Evolutionary conservation across 2,888 invertebrate genomes (phyloP).

Genomic region (Cataglyphis altisquamis): DNA sequence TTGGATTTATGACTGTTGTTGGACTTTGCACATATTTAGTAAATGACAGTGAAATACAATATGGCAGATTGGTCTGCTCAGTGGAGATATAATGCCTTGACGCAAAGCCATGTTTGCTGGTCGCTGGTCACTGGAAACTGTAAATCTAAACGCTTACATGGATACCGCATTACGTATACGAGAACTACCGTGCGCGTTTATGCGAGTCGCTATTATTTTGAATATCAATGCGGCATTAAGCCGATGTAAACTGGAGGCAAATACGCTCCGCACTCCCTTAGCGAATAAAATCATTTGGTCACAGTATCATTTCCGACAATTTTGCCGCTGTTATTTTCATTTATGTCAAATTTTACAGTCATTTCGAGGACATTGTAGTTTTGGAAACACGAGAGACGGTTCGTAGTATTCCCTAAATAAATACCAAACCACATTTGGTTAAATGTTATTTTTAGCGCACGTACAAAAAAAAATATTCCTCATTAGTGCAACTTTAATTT

Average conservation of each 20-base stretch:
- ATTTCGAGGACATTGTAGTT: conserved; percentile 24
- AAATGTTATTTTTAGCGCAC: not conserved
- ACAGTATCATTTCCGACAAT: conserved; percentile 57
- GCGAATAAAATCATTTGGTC: conserved; percentile 66
- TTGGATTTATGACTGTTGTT: conserved; percentile 14
- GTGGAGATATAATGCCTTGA: conserved; percentile 29
- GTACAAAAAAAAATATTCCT: not conserved
- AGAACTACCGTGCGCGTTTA: conserved; percentile 41
- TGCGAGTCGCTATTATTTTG: conserved; percentile 73
- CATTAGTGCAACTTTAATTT: not conserved
- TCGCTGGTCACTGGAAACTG: conserved; percentile 45
- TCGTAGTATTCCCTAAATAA: not conserved
- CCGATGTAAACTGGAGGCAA: conserved; percentile 62
- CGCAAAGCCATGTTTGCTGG: conserved; percentile 34
- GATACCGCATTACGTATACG: conserved; percentile 32
- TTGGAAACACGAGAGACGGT: conserved; percentile 10
- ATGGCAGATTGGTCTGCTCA: conserved; percentile 33
- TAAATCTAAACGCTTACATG: conserved; percentile 62
- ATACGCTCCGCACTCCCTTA: conserved; percentile 41
- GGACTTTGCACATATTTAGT: conserved; percentile 35
- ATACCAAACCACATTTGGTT: not conserved
- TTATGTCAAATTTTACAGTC: conserved; percentile 20
- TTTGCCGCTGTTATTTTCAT: conserved; percentile 31
- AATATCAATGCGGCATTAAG: conserved; percentile 77
- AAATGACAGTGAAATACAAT: conserved; percentile 50